phyloP scores from a whole-genome alignment of 2,113 vertebrate genomes.

The Orientallactaga bullata region DNA sequence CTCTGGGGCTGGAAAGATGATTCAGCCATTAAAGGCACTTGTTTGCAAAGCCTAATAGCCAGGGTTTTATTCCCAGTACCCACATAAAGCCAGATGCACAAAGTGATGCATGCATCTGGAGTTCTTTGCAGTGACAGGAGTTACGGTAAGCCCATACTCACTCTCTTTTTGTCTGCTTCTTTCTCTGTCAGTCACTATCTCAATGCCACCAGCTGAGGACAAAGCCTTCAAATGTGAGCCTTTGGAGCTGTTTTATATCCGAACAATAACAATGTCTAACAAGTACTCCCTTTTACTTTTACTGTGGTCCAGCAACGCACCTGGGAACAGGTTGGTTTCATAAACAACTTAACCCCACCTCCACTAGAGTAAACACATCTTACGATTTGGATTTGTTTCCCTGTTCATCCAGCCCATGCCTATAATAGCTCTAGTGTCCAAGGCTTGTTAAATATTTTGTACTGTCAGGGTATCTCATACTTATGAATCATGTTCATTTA shows the following conservation, averaged over 20 bases:
- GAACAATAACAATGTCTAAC: not conserved
- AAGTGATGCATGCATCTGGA: too few species aligned
- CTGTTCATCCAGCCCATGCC: not conserved
- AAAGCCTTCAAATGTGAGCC: not conserved
- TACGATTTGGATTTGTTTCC: not conserved
- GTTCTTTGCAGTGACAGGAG: too few species aligned
- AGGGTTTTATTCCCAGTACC: too few species aligned
- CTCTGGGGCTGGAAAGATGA: too few species aligned
- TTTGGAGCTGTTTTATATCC: not conserved
- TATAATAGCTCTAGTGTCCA: not conserved
- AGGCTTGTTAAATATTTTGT: not conserved
- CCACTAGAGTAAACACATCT: not conserved
- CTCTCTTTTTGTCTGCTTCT: too few species aligned
- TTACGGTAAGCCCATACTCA: too few species aligned
- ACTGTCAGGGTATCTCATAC: not conserved
- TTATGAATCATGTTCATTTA: conserved; percentile 10
- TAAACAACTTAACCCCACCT: not conserved
- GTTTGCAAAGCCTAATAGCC: too few species aligned
- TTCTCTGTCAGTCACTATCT: too few species aligned
- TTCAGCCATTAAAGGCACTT: too few species aligned
- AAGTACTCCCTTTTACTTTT: not conserved
- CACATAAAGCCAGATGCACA: too few species aligned
- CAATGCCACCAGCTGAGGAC: not conserved
- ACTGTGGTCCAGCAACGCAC: not conserved
- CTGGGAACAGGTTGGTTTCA: not conserved